These are phyloP conservation scores for Echeneis naucrates DNA, from an alignment of 2,797 vertebrate species.

Conservation along the genomic window DNA sequence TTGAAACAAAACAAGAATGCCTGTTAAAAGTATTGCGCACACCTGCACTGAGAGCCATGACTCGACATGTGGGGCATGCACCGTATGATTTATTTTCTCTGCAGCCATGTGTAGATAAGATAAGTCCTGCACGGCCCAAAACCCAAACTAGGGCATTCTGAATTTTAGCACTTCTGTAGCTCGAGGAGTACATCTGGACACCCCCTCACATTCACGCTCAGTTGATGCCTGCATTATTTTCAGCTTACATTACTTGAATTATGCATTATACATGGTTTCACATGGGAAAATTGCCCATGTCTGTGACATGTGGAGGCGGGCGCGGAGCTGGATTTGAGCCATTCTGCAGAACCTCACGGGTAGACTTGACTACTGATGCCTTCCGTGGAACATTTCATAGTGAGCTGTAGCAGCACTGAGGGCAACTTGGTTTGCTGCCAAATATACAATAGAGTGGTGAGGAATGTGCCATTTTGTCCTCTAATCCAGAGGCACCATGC, in stretches of 20 bases:
- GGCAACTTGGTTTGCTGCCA: conserved; percentile 64
- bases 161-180: conserved; percentile 57
- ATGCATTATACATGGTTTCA: conserved; percentile 64
- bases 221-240: conserved; percentile 63
- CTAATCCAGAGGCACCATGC: conserved; percentile 51
- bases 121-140: conserved; percentile 41
- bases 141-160: conserved; percentile 71
- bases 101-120: conserved; percentile 72
- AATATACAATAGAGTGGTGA: conserved; percentile 55
- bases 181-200: conserved; percentile 65
- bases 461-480: conserved; percentile 55
- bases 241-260: conserved; percentile 65
- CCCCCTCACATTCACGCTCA: conserved; percentile 41
- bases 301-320: conserved; percentile 66
- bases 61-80: conserved; percentile 40
- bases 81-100: conserved; percentile 61
- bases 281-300: conserved; percentile 64
- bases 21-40: conserved; percentile 59
- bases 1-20: conserved; percentile 23
- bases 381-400: conserved; percentile 51
- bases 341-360: conserved; percentile 59
- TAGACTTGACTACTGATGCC: conserved; percentile 50
- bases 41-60: conserved; percentile 54
- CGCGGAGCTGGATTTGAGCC: conserved; percentile 52
- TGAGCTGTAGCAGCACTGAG: conserved; percentile 42